Conservation (phyloP, 2,888 invertebrate genomes). For the Epicampocera succincta region DNA sequence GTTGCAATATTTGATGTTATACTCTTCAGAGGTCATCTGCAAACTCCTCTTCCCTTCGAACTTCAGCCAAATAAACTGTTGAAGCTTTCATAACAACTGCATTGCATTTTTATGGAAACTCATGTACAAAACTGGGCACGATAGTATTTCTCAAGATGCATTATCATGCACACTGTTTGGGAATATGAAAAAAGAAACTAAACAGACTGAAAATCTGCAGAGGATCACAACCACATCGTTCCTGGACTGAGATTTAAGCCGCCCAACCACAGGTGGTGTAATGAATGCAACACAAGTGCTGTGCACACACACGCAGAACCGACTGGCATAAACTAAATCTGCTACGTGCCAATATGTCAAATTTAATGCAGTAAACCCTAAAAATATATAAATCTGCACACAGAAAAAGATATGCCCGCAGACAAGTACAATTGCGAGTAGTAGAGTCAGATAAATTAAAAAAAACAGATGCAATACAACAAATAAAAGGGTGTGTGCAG, state of each 20-base stretch:
- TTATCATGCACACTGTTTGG: conserved; percentile 13
- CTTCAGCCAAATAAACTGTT: too few relatives aligned
- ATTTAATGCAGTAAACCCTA: conserved; percentile 62
- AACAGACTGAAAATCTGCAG: conserved; percentile 54
- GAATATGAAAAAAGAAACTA: conserved; percentile 19
- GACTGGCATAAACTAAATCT: conserved; percentile 49
- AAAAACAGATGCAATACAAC: conserved; percentile 3
- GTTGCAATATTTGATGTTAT: too few relatives aligned
- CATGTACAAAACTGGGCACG: too few relatives aligned
- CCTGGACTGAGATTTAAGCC: conserved; percentile 51
- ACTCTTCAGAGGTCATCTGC: too few relatives aligned
- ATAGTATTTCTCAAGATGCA: too few relatives aligned
- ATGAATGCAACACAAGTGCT: conserved; percentile 20
- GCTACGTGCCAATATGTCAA: conserved; percentile 63
- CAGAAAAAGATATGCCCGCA: neutral
- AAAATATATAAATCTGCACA: conserved; percentile 20
- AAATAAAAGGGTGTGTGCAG: neutral
- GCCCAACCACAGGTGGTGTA: conserved; percentile 54
- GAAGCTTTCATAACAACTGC: too few relatives aligned
- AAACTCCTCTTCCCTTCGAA: too few relatives aligned
- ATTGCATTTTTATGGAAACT: too few relatives aligned
- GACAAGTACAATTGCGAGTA: conserved; percentile 23
- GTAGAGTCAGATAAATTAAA: conserved; percentile 26
- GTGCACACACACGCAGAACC: neutral
- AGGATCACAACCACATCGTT: conserved; percentile 35